phyloP scores from a whole-genome alignment of 2,888 invertebrate species.

The Meiosimyza decipiens region DNA sequence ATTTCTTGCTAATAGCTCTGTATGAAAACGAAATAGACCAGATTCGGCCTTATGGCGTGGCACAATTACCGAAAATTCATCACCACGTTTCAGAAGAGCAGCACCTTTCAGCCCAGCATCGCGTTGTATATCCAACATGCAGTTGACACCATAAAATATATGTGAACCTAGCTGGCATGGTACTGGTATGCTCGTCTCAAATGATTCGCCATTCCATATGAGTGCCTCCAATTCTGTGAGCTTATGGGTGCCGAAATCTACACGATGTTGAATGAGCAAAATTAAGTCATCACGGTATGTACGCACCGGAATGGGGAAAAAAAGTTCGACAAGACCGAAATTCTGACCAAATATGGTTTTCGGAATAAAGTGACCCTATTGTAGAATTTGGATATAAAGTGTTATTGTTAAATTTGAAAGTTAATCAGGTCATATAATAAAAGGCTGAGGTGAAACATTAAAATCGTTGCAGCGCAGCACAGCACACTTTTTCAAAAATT shows the following conservation, averaged over 20 bases:
- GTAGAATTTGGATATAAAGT: too few species aligned
- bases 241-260: slow-evolving; percentile 61
- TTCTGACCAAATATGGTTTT: slow-evolving; percentile 61
- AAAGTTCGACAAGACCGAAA: slow-evolving; percentile 62
- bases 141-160: slow-evolving; percentile 55
- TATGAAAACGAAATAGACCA: slow-evolving; percentile 59
- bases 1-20: slow-evolving; percentile 57
- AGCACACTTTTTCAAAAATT: too few species aligned
- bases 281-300: slow-evolving; percentile 66
- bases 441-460: too few species aligned
- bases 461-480: too few species aligned
- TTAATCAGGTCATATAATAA: too few species aligned
- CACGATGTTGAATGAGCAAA: slow-evolving; percentile 65
- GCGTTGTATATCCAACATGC: slow-evolving; percentile 61
- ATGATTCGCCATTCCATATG: slow-evolving; percentile 66
- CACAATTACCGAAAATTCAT: slow-evolving; percentile 58
- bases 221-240: slow-evolving; percentile 62
- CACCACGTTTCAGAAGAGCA: slow-evolving; percentile 50
- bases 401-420: too few species aligned
- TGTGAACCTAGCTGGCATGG: slow-evolving; percentile 58
- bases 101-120: slow-evolving; percentile 60
- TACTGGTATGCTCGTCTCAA: slow-evolving; percentile 58
- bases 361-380: slow-evolving; percentile 57
- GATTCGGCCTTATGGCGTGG: slow-evolving; percentile 60
- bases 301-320: slow-evolving; percentile 61